Conservation (phyloP, 1,140 invertebrate genomes). For the Eubasilissa regina region DNA sequence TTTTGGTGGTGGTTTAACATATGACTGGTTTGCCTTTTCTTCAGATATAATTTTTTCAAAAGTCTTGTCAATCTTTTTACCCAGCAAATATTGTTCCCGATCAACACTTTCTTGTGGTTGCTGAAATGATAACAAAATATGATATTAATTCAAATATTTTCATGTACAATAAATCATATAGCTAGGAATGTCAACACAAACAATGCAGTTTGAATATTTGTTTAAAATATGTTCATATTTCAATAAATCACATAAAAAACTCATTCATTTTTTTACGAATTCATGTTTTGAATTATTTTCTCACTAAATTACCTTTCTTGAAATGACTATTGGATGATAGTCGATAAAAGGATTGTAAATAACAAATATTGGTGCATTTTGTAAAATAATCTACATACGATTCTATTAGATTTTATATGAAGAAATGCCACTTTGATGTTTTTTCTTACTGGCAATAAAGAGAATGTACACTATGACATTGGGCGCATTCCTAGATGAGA, state of each 20-base stretch:
- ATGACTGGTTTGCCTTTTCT: slow-evolving; percentile 73
- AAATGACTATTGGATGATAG: no score
- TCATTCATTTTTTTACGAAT: no score
- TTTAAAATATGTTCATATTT: background rate
- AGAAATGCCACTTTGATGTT: no score
- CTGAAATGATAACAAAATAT: slow-evolving; percentile 62
- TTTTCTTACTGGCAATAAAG: no score
- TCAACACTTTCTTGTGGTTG: slow-evolving; percentile 82
- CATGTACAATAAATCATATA: background rate
- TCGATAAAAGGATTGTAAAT: no score
- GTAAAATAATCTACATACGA: no score
- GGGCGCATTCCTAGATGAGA: no score
- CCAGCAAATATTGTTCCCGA: slow-evolving; percentile 92
- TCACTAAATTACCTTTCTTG: no score
- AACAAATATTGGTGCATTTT: no score
- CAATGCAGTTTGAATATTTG: background rate
- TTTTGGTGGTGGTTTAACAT: slow-evolving; percentile 69
- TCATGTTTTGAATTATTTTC: no score
- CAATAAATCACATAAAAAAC: background rate
- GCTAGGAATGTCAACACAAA: background rate
- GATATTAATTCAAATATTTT: background rate
- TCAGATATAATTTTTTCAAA: slow-evolving; percentile 80
- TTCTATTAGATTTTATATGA: no score
- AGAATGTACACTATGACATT: no score
- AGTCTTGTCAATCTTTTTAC: slow-evolving; percentile 88